phyloP scores from a whole-genome alignment of 2,888 invertebrate species.

The Sarcophaga subvicina region DNA sequence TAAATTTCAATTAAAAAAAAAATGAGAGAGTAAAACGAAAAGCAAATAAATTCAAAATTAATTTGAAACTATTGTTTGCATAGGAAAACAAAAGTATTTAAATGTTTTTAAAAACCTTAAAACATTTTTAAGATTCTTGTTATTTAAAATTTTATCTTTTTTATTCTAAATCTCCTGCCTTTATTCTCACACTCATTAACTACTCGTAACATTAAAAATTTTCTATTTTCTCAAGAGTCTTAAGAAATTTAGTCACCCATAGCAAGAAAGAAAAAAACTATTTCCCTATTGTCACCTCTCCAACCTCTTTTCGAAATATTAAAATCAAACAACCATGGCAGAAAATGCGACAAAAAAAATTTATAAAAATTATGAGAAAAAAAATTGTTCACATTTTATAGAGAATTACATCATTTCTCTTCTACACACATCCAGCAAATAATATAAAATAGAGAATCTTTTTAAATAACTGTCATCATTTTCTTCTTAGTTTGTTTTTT shows the following conservation, averaged over 20 bases:
- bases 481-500: background rate
- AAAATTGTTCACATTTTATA: constrained; percentile 40
- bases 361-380: background rate
- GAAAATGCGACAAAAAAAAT: constrained; percentile 16
- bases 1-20: constrained; percentile 16
- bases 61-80: no score
- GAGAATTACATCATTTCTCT: constrained; percentile 27
- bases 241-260: constrained; percentile 46
- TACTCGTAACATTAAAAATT: constrained; percentile 26
- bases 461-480: background rate
- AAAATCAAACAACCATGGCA: background rate
- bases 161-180: no score
- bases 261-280: constrained; percentile 27
- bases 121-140: background rate
- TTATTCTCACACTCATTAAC: constrained; percentile 12
- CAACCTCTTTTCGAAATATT: background rate
- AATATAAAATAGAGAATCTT: constrained; percentile 9
- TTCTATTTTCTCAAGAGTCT: constrained; percentile 31
- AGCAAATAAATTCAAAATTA: background rate
- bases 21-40: background rate
- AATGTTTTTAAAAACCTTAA: background rate
- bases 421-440: background rate
- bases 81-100: no score
- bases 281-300: background rate
- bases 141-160: no score